phyloP scores from a whole-genome alignment of 2,113 vertebrate species.

The Tetrao urogallus region DNA sequence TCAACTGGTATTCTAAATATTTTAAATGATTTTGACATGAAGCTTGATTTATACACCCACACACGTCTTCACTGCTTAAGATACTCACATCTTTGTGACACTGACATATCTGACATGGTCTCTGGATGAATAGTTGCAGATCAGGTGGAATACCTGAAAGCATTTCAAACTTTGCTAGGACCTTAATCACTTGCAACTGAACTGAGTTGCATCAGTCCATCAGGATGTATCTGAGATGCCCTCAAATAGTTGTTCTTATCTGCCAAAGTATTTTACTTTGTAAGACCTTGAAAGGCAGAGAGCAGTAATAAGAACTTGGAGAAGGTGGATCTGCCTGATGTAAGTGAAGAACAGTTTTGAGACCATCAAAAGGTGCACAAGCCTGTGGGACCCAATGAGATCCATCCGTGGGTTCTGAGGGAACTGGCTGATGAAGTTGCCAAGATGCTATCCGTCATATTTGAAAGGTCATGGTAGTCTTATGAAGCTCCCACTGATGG shows the following conservation, averaged over 20 bases:
- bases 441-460: too few relatives aligned
- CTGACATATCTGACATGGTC: neutral
- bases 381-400: too few relatives aligned
- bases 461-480: too few relatives aligned
- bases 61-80: neutral
- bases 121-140: neutral
- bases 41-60: neutral
- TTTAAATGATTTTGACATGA: neutral
- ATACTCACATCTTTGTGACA: neutral
- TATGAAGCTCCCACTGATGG: too few relatives aligned
- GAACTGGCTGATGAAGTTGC: too few relatives aligned
- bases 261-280: neutral
- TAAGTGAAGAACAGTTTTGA: too few relatives aligned
- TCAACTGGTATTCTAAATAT: neutral
- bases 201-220: neutral
- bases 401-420: too few relatives aligned
- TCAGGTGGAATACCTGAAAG: neutral
- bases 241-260: neutral
- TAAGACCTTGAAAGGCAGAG: neutral
- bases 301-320: too few relatives aligned
- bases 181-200: neutral
- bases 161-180: neutral
- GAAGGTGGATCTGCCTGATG: too few relatives aligned
- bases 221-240: neutral
- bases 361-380: too few relatives aligned